Evolutionary conservation across 1,140 invertebrate genomes (phyloP).

Genomic region (Frieseomelitta varia): DNA sequence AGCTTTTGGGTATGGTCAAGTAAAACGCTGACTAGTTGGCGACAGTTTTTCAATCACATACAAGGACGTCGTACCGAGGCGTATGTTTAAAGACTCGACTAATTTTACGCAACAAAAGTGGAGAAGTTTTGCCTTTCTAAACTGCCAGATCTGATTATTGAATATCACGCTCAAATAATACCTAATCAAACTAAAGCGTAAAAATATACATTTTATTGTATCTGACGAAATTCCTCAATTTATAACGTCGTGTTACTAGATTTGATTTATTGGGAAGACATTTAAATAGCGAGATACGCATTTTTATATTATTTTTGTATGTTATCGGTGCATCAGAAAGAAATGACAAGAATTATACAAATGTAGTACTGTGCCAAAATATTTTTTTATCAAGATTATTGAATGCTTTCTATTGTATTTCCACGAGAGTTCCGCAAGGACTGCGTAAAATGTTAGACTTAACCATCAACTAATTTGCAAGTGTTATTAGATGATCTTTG

Average conservation of each 20-base stretch:
- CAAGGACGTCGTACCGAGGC: constrained; percentile 87
- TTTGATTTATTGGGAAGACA: constrained; percentile 1
- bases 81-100: constrained; percentile 84
- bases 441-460: constrained; percentile 50
- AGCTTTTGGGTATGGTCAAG: constrained; percentile 99
- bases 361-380: constrained; percentile 61
- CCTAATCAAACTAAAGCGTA: background rate
- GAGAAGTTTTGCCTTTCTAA: constrained; percentile 14
- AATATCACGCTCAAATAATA: constrained; percentile 11
- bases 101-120: constrained; percentile 3
- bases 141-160: constrained; percentile 17
- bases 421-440: constrained; percentile 17
- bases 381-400: constrained; percentile 30
- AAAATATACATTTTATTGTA: constrained; percentile 3
- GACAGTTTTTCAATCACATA: constrained; percentile 91
- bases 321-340: constrained; percentile 41
- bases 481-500: constrained; percentile 55
- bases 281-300: background rate
- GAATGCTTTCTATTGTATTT: constrained; percentile 37
- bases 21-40: constrained; percentile 97
- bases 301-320: constrained; percentile 40
- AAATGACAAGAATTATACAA: constrained; percentile 39
- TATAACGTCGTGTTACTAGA: background rate
- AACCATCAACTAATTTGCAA: constrained; percentile 50
- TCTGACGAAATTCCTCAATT: background rate